A percentile compares a stretch with the other conserved stretches of the same genome.
Conservation (phyloP, 2,888 invertebrate genomes). For the Drosophila diplacantha region DNA sequence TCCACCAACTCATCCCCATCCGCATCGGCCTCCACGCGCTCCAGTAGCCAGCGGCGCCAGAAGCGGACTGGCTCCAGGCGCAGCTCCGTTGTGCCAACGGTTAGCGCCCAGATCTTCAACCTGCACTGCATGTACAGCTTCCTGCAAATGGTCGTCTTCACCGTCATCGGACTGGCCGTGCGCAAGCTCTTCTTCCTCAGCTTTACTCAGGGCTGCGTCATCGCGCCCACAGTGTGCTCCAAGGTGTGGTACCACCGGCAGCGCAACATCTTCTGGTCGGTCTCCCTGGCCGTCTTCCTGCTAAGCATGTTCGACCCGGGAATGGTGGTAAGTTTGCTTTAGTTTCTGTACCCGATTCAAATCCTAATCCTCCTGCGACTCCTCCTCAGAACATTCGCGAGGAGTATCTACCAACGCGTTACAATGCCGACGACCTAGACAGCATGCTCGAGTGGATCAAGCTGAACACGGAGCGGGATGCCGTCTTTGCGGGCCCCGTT, state of each 20-base stretch:
- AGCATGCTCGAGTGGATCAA: constrained; percentile 88
- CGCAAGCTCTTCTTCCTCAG: constrained; percentile 76
- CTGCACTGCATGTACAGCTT: constrained; percentile 82
- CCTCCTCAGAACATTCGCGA: constrained; percentile 71
- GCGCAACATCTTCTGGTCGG: constrained; percentile 76
- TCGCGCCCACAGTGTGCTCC: constrained; percentile 83
- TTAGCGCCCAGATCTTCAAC: constrained; percentile 56
- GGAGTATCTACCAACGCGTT: constrained; percentile 80
- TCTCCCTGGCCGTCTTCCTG: constrained; percentile 79
- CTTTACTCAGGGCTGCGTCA: constrained; percentile 79
- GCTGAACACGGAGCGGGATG: constrained; percentile 80
- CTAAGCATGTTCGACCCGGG: constrained; percentile 78
- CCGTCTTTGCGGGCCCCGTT: constrained; percentile 90
- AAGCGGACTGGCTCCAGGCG: constrained; percentile 25
- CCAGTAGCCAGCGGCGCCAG: constrained; percentile 18
- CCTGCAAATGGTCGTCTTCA: constrained; percentile 84
- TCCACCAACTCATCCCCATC: background rate
- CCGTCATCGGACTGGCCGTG: constrained; percentile 72
- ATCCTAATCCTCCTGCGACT: background rate
- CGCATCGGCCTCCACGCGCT: background rate
- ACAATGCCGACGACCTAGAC: constrained; percentile 82
- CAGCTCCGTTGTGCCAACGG: constrained; percentile 46
- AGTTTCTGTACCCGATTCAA: background rate
- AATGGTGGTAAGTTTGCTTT: constrained; percentile 62
- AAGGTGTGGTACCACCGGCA: constrained; percentile 80